Conservation (phyloP, 2,113 vertebrate species). For the Mandrillus leucophaeus region DNA sequence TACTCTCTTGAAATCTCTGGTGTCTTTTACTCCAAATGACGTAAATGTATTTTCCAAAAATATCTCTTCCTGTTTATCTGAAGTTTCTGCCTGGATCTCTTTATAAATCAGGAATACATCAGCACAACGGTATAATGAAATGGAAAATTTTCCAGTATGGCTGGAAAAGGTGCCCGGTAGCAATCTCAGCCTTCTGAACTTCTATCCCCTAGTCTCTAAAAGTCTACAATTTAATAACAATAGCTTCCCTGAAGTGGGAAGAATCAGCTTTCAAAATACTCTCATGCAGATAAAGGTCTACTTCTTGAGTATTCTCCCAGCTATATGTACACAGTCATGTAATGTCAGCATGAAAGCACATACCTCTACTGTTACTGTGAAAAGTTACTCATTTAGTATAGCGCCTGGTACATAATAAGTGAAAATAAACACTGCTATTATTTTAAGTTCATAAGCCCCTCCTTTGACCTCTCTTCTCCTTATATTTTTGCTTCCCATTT, state of each 20-base stretch:
- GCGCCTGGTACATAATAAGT: neutral
- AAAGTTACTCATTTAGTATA: neutral
- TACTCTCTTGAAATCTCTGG: neutral
- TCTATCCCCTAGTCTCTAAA: neutral
- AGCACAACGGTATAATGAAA: neutral
- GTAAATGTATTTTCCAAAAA: neutral
- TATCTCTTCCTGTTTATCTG: neutral
- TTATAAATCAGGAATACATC: neutral
- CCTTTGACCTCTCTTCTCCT: neutral
- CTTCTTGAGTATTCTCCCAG: neutral
- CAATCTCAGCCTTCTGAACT: neutral
- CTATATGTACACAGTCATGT: neutral
- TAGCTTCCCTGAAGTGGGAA: neutral
- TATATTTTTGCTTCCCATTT: neutral
- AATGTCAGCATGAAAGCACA: neutral
- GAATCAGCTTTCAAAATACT: neutral
- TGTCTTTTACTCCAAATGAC: constrained; percentile 29
- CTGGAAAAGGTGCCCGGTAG: neutral
- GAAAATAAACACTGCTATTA: neutral
- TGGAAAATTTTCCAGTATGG: neutral
- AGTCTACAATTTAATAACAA: neutral
- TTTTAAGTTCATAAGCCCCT: neutral
- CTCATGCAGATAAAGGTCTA: neutral
- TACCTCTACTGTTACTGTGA: neutral
- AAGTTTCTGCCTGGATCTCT: neutral